Percentiles rank a stretch among this genome's conserved stretches.
These are phyloP conservation scores for Stenoptilia bipunctidactyla DNA, from an alignment of 2,888 invertebrate species.

Conservation along the genomic window DNA sequence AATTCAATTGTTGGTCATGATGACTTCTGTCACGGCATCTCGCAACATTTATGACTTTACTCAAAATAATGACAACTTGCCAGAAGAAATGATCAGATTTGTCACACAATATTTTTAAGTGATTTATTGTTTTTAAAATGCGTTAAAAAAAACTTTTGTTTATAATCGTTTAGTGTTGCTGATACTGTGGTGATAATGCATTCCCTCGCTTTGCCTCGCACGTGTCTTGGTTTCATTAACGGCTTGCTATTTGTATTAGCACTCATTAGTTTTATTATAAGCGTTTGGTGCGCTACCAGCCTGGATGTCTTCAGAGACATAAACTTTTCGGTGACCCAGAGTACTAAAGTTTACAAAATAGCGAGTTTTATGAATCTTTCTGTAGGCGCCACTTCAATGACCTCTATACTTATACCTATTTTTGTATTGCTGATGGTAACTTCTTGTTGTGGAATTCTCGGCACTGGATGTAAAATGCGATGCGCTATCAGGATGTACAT, in stretches of 20 bases:
- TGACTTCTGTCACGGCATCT: no score
- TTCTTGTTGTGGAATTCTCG: constrained; percentile 51
- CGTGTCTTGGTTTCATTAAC: constrained; percentile 54
- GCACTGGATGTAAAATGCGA: constrained; percentile 47
- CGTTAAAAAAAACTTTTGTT: no score
- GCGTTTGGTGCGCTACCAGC: constrained; percentile 50
- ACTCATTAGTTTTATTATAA: constrained; percentile 29
- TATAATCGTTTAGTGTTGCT: no score
- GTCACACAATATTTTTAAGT: no score
- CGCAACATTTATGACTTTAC: no score
- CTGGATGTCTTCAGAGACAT: constrained; percentile 50
- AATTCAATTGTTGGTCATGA: no score
- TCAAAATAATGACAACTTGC: no score
- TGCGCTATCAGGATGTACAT: constrained; percentile 53
- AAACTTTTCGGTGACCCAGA: constrained; percentile 49
- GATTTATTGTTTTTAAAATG: no score
- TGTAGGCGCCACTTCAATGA: constrained; percentile 43
- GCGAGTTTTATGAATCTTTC: constrained; percentile 45
- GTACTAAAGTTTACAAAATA: constrained; percentile 29
- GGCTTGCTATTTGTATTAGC: constrained; percentile 39
- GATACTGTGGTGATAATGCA: constrained; percentile 41
- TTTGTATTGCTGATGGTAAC: constrained; percentile 37
- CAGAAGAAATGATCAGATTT: no score
- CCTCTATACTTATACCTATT: constrained; percentile 37
- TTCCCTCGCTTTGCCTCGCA: constrained; percentile 43